Conservation (phyloP, 1,140 invertebrate species). For the Drosophila melanica region DNA sequence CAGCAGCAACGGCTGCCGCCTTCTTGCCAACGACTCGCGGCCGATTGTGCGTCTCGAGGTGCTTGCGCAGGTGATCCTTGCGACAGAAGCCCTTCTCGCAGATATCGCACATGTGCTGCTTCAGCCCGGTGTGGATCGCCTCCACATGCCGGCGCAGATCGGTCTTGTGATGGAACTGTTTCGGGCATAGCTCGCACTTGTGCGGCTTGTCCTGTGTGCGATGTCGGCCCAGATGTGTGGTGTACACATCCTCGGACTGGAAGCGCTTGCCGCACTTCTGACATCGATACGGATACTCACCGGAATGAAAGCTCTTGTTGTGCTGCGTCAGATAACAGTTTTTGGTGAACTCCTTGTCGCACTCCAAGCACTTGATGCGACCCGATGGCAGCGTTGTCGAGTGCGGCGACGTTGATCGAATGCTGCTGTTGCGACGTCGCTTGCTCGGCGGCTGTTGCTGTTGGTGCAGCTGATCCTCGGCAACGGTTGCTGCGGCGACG, state of each 20-base stretch:
- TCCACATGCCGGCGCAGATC: slow-evolving; percentile 93
- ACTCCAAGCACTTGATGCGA: slow-evolving; percentile 90
- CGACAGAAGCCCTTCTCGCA: slow-evolving; percentile 96
- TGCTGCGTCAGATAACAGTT: slow-evolving; percentile 95
- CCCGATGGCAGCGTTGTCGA: slow-evolving; percentile 83
- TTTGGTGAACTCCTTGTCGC: slow-evolving; percentile 93
- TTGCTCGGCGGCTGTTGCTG: slow-evolving; percentile 50
- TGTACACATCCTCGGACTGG: slow-evolving; percentile 87
- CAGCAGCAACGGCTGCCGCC: slow-evolving; percentile 52
- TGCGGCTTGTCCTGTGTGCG: slow-evolving; percentile 92
- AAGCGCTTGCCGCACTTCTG: slow-evolving; percentile 93
- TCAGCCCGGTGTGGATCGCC: slow-evolving; percentile 92
- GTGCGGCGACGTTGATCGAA: slow-evolving; percentile 63
- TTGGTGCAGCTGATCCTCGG: slow-evolving; percentile 6
- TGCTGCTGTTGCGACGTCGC: slow-evolving; percentile 55
- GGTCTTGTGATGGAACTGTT: slow-evolving; percentile 95
- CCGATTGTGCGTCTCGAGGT: slow-evolving; percentile 92
- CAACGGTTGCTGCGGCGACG: slow-evolving; percentile 15
- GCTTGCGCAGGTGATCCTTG: slow-evolving; percentile 97
- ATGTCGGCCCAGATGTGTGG: slow-evolving; percentile 90
- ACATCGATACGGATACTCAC: slow-evolving; percentile 94
- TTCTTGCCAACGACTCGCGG: slow-evolving; percentile 69
- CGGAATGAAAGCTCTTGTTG: slow-evolving; percentile 94
- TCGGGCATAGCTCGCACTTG: slow-evolving; percentile 94
- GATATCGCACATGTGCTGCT: slow-evolving; percentile 91